Evolutionary conservation across 1,140 invertebrate genomes (phyloP).

Genomic region (Nymphalis io): DNA sequence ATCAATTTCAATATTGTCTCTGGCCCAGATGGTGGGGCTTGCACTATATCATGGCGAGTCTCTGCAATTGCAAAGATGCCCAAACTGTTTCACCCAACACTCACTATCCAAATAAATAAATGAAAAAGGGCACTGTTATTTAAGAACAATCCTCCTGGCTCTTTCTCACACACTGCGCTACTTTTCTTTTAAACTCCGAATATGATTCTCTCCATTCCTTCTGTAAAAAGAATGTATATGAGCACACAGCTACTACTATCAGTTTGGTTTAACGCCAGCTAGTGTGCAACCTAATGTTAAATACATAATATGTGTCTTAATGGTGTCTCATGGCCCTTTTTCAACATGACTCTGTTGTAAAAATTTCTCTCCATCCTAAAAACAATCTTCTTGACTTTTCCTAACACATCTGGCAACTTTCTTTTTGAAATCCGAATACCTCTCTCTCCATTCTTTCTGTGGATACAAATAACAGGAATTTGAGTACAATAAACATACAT

Average conservation of each 20-base stretch:
- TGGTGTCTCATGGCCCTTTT: conserved; percentile 69
- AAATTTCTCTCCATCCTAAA: conserved; percentile 82
- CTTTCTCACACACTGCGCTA: conserved; percentile 97
- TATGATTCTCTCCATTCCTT: conserved; percentile 99
- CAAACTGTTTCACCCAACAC: conserved; percentile 73
- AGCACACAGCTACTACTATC: conserved; percentile 65
- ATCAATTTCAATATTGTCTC: conserved; percentile 80
- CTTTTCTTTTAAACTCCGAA: conserved; percentile 98
- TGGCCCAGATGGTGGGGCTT: conserved; percentile 61
- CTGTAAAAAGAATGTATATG: conserved; percentile 84
- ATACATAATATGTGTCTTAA: conserved; percentile 49
- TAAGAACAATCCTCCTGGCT: conserved; percentile 98
- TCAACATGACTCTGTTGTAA: conserved; percentile 62
- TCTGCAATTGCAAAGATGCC: conserved; percentile 49
- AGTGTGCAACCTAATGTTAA: conserved; percentile 56
- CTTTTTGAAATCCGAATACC: conserved; percentile 96
- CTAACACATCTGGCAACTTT: conserved; percentile 97
- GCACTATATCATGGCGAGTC: conserved; percentile 55
- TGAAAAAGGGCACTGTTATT: conserved; percentile 80
- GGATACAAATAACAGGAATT: conserved; percentile 73
- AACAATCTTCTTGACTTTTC: conserved; percentile 98
- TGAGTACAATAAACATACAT: conserved; percentile 26
- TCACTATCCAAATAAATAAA: conserved; percentile 76
- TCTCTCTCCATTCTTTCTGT: conserved; percentile 98
- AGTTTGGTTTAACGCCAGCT: conserved; percentile 48